Evolutionary conservation across 2,888 invertebrate species (phyloP).

Genomic region (Xanthorhoe designata): DNA sequence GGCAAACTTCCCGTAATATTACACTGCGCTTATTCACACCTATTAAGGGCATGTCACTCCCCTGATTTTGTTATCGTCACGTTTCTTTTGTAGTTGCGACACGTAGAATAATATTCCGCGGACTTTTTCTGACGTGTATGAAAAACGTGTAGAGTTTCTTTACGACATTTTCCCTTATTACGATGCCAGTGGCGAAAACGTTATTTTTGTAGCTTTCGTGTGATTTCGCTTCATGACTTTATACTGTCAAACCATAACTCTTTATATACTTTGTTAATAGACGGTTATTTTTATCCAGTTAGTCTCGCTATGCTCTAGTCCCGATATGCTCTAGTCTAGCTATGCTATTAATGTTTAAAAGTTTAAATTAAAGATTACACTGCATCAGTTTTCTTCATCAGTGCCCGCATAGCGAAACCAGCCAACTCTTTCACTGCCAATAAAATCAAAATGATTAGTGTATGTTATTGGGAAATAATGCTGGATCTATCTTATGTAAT

Average conservation of each 20-base stretch:
- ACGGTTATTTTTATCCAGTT: no score
- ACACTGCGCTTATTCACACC: conserved; percentile 22
- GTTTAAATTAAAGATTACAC: no score
- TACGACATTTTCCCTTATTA: conserved; percentile 36
- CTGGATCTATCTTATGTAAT: no score
- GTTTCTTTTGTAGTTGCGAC: conserved; percentile 33
- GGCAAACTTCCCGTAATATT: conserved; percentile 2
- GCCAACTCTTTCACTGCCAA: no score
- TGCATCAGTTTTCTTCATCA: no score
- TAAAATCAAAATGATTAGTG: no score
- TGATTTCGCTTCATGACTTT: conserved; percentile 24
- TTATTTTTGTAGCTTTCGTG: conserved; percentile 15
- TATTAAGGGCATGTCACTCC: conserved; percentile 25
- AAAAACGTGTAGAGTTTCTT: conserved; percentile 42
- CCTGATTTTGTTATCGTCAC: conserved; percentile 33
- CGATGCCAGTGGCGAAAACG: conserved; percentile 20
- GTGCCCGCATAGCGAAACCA: no score
- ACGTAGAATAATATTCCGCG: conserved; percentile 32
- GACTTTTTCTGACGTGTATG: conserved; percentile 36
- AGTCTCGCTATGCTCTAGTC: no score
- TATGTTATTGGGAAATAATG: no score
- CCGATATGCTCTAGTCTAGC: no score
- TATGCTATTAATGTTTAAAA: no score
- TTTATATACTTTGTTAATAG: background rate
- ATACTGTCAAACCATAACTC: background rate